Base-by-base conservation (phyloP, 2,797 vertebrate genomes). In the Tenualosa thibaudeaui region DNA sequence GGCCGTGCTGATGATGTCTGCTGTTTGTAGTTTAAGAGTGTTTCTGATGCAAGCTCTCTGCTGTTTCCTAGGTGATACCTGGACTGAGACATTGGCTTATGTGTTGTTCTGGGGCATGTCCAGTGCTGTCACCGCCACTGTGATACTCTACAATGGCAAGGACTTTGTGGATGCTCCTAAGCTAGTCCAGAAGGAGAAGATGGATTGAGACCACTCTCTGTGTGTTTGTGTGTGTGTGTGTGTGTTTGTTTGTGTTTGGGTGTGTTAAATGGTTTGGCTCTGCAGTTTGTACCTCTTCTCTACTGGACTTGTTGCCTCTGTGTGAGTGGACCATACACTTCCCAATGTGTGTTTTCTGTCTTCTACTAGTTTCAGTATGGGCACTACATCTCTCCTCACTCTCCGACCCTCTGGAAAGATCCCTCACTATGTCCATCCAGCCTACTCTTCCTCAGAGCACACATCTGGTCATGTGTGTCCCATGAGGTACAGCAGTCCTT, bases 121-220 rank as follows among this genome's bases (percentile, higher is more conserved):
- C 22, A 96, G 98, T 86, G 93, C 97, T 3, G 95, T 97, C 88
- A 99, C 98, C 3, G 96, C 97, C 1, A 95, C 97, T 0, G 96
- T 99, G 92, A 98, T 99, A 90, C 90, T 99, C 86, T 98, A 97
- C 91, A 98, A 99, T 0, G 97, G 98, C 87, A 96, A 96, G 84
- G 98, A 99, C 94, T 99, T 99, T 92, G 98, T 99, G 50, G 98
- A 99, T 82, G 95, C 97, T 2, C 98, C 98, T 81, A 98, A 96
- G 91, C 93, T 99, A 89, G 98, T 99, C 88, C 98, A 99, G 93
- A 99, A 99, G 87, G 98, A 99, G 93, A 99, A 99, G 96, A 96
- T 98, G 96, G 98, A 99, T 96, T 99, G 96, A 98, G 17, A 78
- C 71, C 5, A 22, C 37, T 24, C n/a, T 46, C 5, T 68, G 91